Evolutionary conservation across 2,797 vertebrate genomes (phyloP).

Genomic region (Peromyscus attwateri): DNA sequence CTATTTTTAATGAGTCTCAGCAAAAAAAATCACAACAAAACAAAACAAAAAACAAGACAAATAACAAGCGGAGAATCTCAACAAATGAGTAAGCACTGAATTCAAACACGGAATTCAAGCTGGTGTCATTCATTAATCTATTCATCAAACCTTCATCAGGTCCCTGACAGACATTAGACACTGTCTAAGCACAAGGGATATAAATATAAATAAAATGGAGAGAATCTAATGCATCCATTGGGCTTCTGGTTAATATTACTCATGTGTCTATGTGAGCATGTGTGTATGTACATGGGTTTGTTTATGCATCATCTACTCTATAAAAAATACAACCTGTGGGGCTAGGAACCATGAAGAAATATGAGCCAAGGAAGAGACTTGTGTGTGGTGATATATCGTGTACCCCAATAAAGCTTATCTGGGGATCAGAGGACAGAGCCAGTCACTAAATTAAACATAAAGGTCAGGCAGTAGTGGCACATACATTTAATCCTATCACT

Average conservation of each 20-base stretch:
- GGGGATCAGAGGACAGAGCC: too few relatives aligned
- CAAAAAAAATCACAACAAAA: not conserved
- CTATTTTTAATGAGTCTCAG: not conserved
- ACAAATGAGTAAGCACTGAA: not conserved
- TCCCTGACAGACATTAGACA: not conserved
- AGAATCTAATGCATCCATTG: rapidly evolving
- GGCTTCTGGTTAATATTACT: not conserved
- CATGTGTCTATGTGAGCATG: not conserved
- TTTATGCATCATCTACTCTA: not conserved
- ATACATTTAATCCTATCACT: too few relatives aligned
- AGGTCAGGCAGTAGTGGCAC: too few relatives aligned
- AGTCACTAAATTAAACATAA: too few relatives aligned
- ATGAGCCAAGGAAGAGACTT: not conserved
- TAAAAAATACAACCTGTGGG: rapidly evolving
- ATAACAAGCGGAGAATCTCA: too few relatives aligned
- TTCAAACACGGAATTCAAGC: not conserved
- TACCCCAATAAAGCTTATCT: too few relatives aligned
- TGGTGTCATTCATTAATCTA: not conserved
- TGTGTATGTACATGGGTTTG: too few relatives aligned
- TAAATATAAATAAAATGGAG: not conserved
- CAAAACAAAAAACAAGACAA: not conserved
- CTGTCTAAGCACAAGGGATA: too few relatives aligned
- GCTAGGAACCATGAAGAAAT: not conserved
- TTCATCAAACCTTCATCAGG: not conserved
- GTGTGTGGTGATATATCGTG: not conserved